These are phyloP conservation scores for Planococcus citri DNA, from an alignment of 1,140 invertebrate genomes.

Conservation along the genomic window DNA sequence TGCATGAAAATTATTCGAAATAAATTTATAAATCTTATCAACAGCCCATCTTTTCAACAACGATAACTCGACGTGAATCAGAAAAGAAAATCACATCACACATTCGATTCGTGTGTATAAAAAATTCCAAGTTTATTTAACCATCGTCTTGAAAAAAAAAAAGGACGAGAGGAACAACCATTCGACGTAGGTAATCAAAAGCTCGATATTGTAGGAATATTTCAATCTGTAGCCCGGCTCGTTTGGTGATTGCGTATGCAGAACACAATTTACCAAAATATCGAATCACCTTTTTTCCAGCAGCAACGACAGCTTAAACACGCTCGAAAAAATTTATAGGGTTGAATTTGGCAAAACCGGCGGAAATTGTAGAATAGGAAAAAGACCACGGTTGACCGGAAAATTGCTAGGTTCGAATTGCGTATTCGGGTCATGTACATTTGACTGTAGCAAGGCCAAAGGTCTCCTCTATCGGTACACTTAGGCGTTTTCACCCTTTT, in stretches of 20 bases:
- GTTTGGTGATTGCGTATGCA: slow-evolving; percentile 1
- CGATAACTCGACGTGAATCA: too few species aligned
- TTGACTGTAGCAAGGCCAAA: slow-evolving; percentile 1
- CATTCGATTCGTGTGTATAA: not conserved
- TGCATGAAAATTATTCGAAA: too few species aligned
- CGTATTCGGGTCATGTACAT: slow-evolving; percentile 17
- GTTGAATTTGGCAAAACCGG: not conserved
- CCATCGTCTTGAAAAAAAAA: not conserved
- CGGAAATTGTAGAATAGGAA: slow-evolving; percentile 16
- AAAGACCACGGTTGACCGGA: slow-evolving; percentile 15
- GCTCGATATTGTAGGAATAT: not conserved
- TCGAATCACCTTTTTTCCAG: slow-evolving; percentile 7
- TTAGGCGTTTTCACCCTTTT: not conserved
- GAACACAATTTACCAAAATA: slow-evolving; percentile 14
- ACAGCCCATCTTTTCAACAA: too few species aligned
- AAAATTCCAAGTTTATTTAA: not conserved
- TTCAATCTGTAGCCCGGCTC: not conserved
- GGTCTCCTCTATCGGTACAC: not conserved
- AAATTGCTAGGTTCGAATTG: slow-evolving; percentile 11
- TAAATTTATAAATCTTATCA: too few species aligned
- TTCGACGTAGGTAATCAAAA: too few species aligned
- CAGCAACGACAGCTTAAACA: slow-evolving; percentile 15
- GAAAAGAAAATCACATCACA: too few species aligned
- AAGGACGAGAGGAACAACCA: too few species aligned
- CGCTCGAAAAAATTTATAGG: slow-evolving; percentile 15